phyloP scores from a whole-genome alignment of 2,888 invertebrate species.

The Epistrophe eligans region DNA sequence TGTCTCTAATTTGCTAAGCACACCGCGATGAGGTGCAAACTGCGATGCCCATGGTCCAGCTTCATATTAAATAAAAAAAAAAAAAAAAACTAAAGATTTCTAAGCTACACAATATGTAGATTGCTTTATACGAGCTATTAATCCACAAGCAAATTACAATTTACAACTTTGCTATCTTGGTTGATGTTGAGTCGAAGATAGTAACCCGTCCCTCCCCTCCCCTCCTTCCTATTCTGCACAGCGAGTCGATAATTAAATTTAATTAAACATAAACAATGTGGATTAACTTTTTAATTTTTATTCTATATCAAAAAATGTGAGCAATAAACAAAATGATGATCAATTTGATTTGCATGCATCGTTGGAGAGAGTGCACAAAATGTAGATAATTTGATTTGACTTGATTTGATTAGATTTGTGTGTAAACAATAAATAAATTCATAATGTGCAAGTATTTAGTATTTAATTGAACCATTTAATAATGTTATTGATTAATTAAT shows the following conservation, averaged over 20 bases:
- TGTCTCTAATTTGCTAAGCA: slow-evolving; percentile 60
- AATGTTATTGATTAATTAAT: slow-evolving; percentile 11
- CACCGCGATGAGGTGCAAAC: slow-evolving; percentile 69
- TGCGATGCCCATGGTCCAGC: slow-evolving; percentile 6
- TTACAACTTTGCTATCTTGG: slow-evolving; percentile 60
- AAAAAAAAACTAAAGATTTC: slow-evolving; percentile 7
- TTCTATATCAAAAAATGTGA: slow-evolving; percentile 8
- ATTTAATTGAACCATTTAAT: background rate
- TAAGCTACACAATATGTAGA: background rate
- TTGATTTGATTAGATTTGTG: background rate
- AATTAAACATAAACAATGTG: slow-evolving; percentile 72
- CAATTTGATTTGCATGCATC: slow-evolving; percentile 53
- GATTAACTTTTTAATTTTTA: slow-evolving; percentile 25
- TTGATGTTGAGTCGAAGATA: slow-evolving; percentile 42
- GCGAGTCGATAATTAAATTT: slow-evolving; percentile 68
- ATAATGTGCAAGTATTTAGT: slow-evolving; percentile 26
- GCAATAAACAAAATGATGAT: slow-evolving; percentile 31
- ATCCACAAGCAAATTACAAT: slow-evolving; percentile 73
- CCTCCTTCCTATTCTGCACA: background rate
- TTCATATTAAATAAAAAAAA: too few relatives aligned
- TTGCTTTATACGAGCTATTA: slow-evolving; percentile 64
- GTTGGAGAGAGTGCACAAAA: slow-evolving; percentile 27
- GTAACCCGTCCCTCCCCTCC: background rate
- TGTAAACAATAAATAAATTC: background rate
- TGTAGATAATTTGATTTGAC: background rate